These are phyloP conservation scores for Acipenser transmontanus DNA, from an alignment of 2,797 vertebrate species.

Conservation along the genomic window DNA sequence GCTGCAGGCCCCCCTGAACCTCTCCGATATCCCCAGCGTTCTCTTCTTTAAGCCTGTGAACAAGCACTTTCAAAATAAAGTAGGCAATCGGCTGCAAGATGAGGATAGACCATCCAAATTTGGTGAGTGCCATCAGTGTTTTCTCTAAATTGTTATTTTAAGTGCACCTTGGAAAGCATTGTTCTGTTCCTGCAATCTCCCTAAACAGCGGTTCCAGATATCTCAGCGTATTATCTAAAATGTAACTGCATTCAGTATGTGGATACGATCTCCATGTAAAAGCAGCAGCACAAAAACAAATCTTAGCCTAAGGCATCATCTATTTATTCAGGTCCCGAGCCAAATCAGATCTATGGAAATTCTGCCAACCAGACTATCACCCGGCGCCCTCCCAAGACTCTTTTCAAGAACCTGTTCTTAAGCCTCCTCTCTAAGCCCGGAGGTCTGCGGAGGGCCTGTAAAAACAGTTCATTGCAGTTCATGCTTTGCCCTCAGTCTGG, in stretches of 20 bases:
- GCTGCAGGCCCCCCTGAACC: constrained; percentile 41
- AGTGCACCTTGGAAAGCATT: no score
- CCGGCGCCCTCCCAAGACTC: constrained; percentile 17
- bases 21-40: constrained; percentile 31
- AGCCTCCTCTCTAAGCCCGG: constrained; percentile 23
- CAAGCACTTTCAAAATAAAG: constrained; percentile 46
- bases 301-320: no score
- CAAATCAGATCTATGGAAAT: constrained; percentile 44
- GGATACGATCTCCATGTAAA: no score
- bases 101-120: constrained; percentile 34
- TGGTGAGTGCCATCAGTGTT: constrained; percentile 37
- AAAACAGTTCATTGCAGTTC: constrained; percentile 20
- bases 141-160: no score
- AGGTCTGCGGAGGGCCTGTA: constrained; percentile 24
- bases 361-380: constrained; percentile 38
- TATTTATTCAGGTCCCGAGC: constrained; percentile 38
- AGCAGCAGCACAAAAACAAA: no score
- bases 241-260: no score
- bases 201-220: no score
- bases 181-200: no score
- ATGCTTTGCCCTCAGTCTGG: constrained; percentile 20
- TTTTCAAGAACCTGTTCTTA: constrained; percentile 23
- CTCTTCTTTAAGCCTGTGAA: constrained; percentile 35
- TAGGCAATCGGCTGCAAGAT: constrained; percentile 37
- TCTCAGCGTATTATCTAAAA: no score